Conservation (phyloP, 2,797 vertebrate genomes). For the Aratinga solstitialis region DNA sequence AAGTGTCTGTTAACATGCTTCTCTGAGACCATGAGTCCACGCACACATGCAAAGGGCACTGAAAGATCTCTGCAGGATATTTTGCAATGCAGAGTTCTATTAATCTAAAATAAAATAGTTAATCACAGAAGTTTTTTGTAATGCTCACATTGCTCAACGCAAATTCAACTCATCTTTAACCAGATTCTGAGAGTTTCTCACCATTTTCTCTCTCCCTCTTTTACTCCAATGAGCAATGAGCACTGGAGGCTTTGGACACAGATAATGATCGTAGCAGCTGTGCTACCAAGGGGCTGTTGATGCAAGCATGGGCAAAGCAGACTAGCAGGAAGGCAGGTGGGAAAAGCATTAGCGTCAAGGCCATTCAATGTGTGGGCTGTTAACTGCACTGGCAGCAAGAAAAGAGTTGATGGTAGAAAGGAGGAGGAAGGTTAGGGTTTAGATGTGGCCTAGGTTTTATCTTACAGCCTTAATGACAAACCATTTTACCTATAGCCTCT, state of each 20-base stretch:
- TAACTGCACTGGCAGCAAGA: not conserved
- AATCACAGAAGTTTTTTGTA: not conserved
- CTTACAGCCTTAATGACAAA: not conserved
- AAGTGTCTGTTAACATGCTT: not conserved
- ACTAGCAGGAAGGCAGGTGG: not conserved
- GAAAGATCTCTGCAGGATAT: not conserved
- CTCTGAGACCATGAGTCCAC: not conserved
- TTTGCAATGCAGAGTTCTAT: not conserved
- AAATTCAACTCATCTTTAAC: not conserved
- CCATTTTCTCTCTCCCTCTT: not conserved
- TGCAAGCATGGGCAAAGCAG: not conserved
- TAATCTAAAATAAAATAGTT: not conserved
- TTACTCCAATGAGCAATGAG: rapidly evolving
- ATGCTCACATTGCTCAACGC: not conserved
- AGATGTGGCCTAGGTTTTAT: not conserved
- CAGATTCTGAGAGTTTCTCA: not conserved
- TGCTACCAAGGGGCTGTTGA: rapidly evolving
- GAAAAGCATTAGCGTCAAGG: not conserved
- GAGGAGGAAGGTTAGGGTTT: not conserved
- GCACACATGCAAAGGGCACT: not conserved
- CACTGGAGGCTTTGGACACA: not conserved
- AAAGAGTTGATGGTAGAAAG: not conserved
- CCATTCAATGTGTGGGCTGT: not conserved
- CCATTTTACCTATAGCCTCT: not conserved
- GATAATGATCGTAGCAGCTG: not conserved